Evolutionary conservation across 2,888 invertebrate species (phyloP), one percentile per base, ranked within the genome.

Genomic region (Lapara coniferarum): DNA sequence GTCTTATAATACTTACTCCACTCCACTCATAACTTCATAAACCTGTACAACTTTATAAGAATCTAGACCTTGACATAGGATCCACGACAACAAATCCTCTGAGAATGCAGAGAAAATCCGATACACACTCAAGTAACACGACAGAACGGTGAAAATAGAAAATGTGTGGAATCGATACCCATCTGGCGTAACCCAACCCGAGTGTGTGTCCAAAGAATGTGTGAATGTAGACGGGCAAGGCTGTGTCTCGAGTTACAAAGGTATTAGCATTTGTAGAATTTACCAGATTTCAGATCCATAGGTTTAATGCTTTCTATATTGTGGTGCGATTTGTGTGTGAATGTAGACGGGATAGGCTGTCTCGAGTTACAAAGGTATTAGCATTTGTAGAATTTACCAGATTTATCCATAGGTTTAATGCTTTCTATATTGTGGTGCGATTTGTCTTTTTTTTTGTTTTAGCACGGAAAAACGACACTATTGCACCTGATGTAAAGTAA

Each of bases 121-220:
- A 63, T 19, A 63, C 13, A 63, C 49, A 63, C n/a, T 63, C 63
- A 63, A 63, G 63, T 63, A 63, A 49, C 63, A 63, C 49, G 13
- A 63, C 19, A 16, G 57, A 57, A 57, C 63, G 63, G 63, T 46
- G 49, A 49, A 63, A 63, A 63, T 63, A 63, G 63, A 63, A 63
- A 63, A 49, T 63, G 63, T 63, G 63, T 63, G 49, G 19, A 49
- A 63, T 63, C 63, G 13, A 63, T 63, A 63, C 13, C 59, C 46
- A 49, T 46, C 46, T 49, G 63, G 49, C 63, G 19, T 63, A 49
- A 49, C 63, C 49, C 46, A 25, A 49, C 19, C 16, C 25, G 10
- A 19, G 16, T 7, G 49, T 55, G 55, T 19, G 19, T 12, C 7
- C 49, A 46, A 63, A 63, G 46, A 63, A 19, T 63, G 46, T 59